A percentile compares a stretch with the other conserved stretches of the same genome.
Evolutionary conservation across 2,113 vertebrate species (phyloP).

Genomic region (Pelobates fuscus): DNA sequence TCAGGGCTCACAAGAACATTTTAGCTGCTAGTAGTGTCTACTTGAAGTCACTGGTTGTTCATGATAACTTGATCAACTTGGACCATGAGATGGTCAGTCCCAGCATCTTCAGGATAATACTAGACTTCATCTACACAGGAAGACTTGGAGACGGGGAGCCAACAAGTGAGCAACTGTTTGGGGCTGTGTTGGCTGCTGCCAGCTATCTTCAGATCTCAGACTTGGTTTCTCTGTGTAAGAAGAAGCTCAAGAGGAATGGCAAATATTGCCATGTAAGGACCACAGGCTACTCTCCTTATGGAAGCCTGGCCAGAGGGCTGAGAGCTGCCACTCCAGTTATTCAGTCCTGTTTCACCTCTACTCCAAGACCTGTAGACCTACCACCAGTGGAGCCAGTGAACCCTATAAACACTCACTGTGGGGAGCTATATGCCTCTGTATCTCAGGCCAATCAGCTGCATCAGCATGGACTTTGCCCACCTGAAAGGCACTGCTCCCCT

Average conservation of each 20-base stretch:
- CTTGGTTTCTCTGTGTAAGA: slow-evolving; percentile 94
- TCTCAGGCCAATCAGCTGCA: slow-evolving; percentile 74
- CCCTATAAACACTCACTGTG: slow-evolving; percentile 80
- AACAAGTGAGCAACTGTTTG: slow-evolving; percentile 81
- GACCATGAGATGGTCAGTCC: slow-evolving; percentile 99
- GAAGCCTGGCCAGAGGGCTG: slow-evolving; percentile 78
- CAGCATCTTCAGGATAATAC: slow-evolving; percentile 93
- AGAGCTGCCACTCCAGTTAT: slow-evolving; percentile 89
- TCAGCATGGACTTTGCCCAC: slow-evolving; percentile 70
- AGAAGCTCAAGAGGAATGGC: slow-evolving; percentile 88
- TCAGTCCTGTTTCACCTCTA: slow-evolving; percentile 84
- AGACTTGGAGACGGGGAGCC: slow-evolving; percentile 85
- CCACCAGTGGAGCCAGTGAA: slow-evolving; percentile 72
- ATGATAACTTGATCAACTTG: slow-evolving; percentile 98
- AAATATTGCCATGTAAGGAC: slow-evolving; percentile 87
- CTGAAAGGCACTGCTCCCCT: slow-evolving; percentile 86
- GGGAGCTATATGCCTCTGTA: slow-evolving; percentile 86
- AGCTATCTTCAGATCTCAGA: slow-evolving; percentile 96
- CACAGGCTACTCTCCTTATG: slow-evolving; percentile 79
- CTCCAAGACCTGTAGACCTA: slow-evolving; percentile 62
- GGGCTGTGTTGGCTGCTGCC: slow-evolving; percentile 89
- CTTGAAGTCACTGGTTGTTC: slow-evolving; percentile 97
- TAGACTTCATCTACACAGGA: slow-evolving; percentile 98
- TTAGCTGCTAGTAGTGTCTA: slow-evolving; percentile 98
- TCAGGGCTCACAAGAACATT: slow-evolving; percentile 98